A percentile compares a stretch with the other conserved stretches of the same genome.
Conservation (phyloP, 2,113 vertebrate genomes). For the Corynorhinus townsendii region DNA sequence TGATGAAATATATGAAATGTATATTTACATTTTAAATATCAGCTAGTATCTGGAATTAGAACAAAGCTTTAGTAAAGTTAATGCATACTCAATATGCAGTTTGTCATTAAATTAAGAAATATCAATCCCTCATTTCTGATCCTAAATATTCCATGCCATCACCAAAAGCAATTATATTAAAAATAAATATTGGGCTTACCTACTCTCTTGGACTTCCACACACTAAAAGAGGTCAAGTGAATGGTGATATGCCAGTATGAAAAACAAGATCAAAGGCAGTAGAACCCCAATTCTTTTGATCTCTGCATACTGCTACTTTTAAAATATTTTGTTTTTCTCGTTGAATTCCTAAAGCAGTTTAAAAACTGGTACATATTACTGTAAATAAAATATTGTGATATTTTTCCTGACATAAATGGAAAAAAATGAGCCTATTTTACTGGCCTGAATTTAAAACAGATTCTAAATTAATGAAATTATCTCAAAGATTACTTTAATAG, state of each 20-base stretch:
- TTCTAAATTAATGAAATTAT: neutral
- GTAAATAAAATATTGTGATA: neutral
- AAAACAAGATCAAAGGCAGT: neutral
- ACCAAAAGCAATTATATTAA: neutral
- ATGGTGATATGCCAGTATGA: neutral
- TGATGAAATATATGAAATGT: neutral
- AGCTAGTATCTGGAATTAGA: neutral
- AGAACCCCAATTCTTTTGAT: neutral
- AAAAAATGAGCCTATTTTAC: neutral
- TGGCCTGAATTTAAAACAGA: neutral
- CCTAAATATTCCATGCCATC: neutral
- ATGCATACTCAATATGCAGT: neutral
- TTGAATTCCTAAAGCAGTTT: neutral
- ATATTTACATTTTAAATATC: neutral
- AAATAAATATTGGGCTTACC: neutral
- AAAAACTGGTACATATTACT: neutral
- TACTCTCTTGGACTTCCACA: neutral
- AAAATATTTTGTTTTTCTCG: neutral
- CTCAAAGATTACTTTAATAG: neutral
- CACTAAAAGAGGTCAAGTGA: neutral
- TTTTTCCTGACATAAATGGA: neutral
- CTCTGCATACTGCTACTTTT: neutral
- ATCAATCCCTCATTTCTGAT: neutral
- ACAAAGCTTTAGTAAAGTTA: neutral
- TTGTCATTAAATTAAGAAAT: neutral